Base-by-base conservation (phyloP, 2,113 vertebrate species). In the Myiopsitta monachus region DNA sequence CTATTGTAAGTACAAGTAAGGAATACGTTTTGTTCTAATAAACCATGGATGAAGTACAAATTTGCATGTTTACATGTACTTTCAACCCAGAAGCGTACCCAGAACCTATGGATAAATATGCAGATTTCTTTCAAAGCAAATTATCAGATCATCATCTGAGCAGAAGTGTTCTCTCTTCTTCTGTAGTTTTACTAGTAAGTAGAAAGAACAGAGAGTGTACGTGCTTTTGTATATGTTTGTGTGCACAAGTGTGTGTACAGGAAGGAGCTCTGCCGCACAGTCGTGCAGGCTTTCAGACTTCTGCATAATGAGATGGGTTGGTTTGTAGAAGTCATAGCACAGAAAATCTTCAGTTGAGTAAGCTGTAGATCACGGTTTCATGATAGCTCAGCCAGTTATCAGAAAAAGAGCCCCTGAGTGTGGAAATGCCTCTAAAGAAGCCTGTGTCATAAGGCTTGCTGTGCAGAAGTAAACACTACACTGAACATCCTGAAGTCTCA, bases 401-500 rank as follows among this genome's bases (percentile, higher is more conserved):
- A 66, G 46, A 72, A 76, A 66, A 61, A 22, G 2, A 0, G 4
- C 8, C 1, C 43, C 17, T 2, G 2, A 55, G 41, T 2, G 1
- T 43, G 47, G 49, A 83, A 90, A 83, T 39, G 21, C 4, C 43
- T 47, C 49, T 43, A 46, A 43, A 23, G 74, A 74, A 95, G 18
- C 18, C 38, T 1, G 0, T 28, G 51, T 39, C 7, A 1, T 19
- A 31, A 2, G 22, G 30, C 17, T 95, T 64, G 41, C 16, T 0
- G 0, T 59, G 59, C 31, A 59, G 84, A 85, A 76, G 11, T 22
- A 59, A 82, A 83, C 2, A 1, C 41, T 27, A 14, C 22, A 17
- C 43, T 9, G 11, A 83, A 30, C 78, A 62, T 4, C 3, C 4
- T 74, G 63, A 70, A 74, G 3, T 10, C 39, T 39, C 18, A 6